Base-by-base conservation (phyloP, 2,888 invertebrate genomes). In the Girardia tigrina region DNA sequence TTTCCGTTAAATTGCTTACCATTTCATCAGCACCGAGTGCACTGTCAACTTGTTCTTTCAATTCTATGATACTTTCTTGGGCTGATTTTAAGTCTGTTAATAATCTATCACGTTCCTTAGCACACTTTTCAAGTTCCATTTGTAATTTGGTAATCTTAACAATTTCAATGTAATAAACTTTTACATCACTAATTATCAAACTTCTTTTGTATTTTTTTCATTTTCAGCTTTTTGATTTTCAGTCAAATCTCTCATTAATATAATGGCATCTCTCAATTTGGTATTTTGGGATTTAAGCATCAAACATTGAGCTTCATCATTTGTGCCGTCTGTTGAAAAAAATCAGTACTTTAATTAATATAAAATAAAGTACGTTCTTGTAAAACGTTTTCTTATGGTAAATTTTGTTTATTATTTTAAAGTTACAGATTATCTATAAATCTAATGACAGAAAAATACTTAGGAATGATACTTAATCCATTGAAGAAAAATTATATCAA, bases 11-110 rank as follows among this genome's bases (percentile, higher is more conserved):
- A 80, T 90, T 90, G 81, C 94, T 94, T 1, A 98, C 94, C 95
- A 98, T 97, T 86, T 95, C 93, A 85, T 97, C 97, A 2, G 97
- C 93, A 0, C 98, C 98, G 71, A 98, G 87, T 0, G 97, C 94
- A 4, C 95, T 94, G 86, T 99, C 98, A 76, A 97, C 91, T 86
- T 91, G 90, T 85, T 95, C 94, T 82, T 94, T 90, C 16, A 95
- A 87, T 84, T 95, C 94, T 0, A 90, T 89, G 78, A 94, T 90
- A 83, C 91, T 90, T 56, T 90, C 90, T 82, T 94, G 92, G 85
- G 94, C 86, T 81, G 91, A 90, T 79, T 90, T 90, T 0, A 90
- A 89, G 78, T 92, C 88, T 0, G 88, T 82, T 29, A 90, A 90
- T 0, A 93, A 86, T 84, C 92, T 91, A 83, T 94, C 92, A 81